A percentile compares a stretch with the other conserved stretches of the same genome.
Evolutionary conservation across 2,113 vertebrate genomes (phyloP).

Genomic region (Tinamus guttatus): DNA sequence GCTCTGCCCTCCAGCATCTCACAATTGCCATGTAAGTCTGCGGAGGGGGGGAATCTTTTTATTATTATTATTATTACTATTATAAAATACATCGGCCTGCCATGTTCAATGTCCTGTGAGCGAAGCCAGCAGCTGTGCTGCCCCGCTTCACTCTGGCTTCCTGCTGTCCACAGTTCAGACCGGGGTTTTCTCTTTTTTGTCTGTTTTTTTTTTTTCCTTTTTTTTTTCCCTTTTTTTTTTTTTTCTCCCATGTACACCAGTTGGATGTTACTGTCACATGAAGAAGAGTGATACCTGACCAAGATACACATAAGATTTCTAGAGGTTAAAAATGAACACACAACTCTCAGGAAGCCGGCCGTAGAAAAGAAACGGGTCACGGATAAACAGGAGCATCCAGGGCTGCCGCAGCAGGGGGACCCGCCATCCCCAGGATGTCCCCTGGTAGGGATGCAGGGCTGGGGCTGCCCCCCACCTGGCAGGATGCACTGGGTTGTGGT

Average conservation of each 20-base stretch:
- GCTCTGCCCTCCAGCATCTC: background rate
- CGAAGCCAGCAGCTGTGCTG: constrained; percentile 43
- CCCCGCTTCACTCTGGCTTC: background rate
- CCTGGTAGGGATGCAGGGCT: too few species aligned
- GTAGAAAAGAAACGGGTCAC: constrained; percentile 20
- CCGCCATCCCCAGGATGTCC: too few species aligned
- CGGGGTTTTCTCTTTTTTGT: background rate
- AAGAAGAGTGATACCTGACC: constrained; percentile 69
- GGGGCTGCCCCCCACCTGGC: too few species aligned
- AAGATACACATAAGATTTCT: constrained; percentile 68
- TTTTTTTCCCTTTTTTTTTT: background rate
- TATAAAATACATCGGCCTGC: constrained; percentile 50
- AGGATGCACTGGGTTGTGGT: too few species aligned
- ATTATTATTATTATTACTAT: background rate
- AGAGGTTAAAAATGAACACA: constrained; percentile 69
- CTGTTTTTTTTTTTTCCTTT: background rate
- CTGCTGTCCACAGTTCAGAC: background rate
- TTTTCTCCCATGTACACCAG: constrained; percentile 64
- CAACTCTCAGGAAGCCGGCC: background rate
- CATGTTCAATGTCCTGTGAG: constrained; percentile 25
- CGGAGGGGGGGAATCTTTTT: background rate
- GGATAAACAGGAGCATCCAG: background rate
- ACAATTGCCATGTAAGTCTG: background rate
- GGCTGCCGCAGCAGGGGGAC: background rate
- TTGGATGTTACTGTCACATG: constrained; percentile 70